Evolutionary conservation across 2,888 invertebrate species (phyloP).

Genomic region (Camponotus fellah): DNA sequence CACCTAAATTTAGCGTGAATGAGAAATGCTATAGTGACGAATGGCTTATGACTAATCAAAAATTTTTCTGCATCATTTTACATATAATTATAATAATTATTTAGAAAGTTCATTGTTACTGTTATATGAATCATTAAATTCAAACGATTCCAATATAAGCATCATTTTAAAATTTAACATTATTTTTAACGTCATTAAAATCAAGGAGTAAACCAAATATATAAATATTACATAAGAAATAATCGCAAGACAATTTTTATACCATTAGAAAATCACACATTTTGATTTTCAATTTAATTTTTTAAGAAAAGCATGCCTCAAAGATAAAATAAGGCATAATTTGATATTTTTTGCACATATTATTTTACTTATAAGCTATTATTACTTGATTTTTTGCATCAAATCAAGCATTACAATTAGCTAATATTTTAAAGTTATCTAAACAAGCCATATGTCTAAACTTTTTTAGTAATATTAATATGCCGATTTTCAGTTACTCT

Average conservation of each 20-base stretch:
- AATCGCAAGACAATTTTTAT: not conserved
- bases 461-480: constrained; percentile 5
- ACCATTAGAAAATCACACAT: constrained; percentile 22
- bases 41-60: constrained; percentile 22
- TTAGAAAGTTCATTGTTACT: not conserved
- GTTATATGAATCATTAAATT: constrained; percentile 21
- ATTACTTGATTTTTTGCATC: constrained; percentile 6
- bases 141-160: not conserved
- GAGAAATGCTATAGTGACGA: not conserved
- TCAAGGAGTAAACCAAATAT: not conserved
- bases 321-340: constrained; percentile 11
- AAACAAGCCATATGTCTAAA: not conserved
- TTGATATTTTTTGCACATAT: not conserved
- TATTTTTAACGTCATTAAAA: constrained; percentile 3
- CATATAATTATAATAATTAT: constrained; percentile 31
- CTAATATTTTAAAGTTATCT: not conserved
- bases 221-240: constrained; percentile 26
- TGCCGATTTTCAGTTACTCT: constrained; percentile 25
- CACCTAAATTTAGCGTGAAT: constrained; percentile 14
- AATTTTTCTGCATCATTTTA: constrained; percentile 15
- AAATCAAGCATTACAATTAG: not conserved
- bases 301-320: constrained; percentile 4
- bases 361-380: not conserved
- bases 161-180: not conserved
- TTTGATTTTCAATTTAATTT: not conserved